These are phyloP conservation scores for Syritta pipiens DNA, from an alignment of 2,888 invertebrate genomes.

Conservation along the genomic window DNA sequence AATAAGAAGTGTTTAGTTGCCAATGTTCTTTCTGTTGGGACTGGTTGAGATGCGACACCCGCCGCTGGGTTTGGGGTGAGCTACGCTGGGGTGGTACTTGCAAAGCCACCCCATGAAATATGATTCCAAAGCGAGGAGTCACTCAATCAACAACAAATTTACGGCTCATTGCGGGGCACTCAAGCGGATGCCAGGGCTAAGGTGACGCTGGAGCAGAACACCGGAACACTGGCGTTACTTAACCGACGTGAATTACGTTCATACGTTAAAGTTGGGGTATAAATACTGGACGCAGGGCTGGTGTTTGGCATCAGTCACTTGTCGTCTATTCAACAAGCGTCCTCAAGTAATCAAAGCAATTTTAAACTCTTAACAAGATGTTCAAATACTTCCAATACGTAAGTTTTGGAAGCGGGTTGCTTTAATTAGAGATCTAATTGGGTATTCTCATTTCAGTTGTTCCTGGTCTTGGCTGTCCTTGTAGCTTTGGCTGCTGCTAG, in stretches of 20 bases:
- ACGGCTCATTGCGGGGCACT: constrained; percentile 13
- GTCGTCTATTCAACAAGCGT: constrained; percentile 2
- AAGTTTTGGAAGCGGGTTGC: neutral
- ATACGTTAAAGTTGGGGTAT: constrained; percentile 2
- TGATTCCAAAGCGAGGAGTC: constrained; percentile 20
- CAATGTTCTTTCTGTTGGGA: neutral
- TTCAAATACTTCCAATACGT: constrained; percentile 36
- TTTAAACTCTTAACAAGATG: constrained; percentile 8
- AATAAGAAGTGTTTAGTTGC: constrained; percentile 22
- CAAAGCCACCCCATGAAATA: constrained; percentile 12
- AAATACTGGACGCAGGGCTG: constrained; percentile 8
- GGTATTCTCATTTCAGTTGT: constrained; percentile 26
- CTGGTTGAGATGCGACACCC: neutral
- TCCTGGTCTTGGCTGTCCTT: constrained; percentile 25
- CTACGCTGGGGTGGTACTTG: neutral
- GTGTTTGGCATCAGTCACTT: constrained; percentile 24
- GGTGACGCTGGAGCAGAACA: constrained; percentile 3
- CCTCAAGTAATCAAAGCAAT: neutral
- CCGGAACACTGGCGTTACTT: constrained; percentile 1
- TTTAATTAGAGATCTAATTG: no score
- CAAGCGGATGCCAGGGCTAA: constrained; percentile 12
- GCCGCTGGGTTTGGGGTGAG: neutral
- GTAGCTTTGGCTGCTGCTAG: constrained; percentile 20
- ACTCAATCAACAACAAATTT: constrained; percentile 7
- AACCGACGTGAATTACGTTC: neutral